Evolutionary conservation across 2,888 invertebrate species (phyloP), one percentile per base, ranked within the genome.

Genomic region (Tetropium fuscum): DNA sequence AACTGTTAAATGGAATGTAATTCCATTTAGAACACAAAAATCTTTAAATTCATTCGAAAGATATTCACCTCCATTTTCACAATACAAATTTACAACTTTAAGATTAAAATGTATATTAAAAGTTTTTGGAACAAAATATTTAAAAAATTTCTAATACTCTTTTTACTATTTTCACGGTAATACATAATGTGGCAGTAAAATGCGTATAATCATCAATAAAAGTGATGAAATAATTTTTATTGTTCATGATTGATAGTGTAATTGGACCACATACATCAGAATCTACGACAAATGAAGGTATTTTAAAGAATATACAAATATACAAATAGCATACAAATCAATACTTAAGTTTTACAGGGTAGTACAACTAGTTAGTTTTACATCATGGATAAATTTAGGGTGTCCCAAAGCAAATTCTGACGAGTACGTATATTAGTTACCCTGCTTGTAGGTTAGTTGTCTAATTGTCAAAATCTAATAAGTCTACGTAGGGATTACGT

Each of bases 1-100:
- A 56, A 81, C 75, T 53, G 80, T 80, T 49, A 78, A 74, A 73
- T 80, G 74, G 66, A 73, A 76, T 20, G 53, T 71, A 34, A 78
- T 74, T 8, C 75, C 75, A 64, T 71, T 78, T 22, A 22, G 22
- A 22, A 22, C 22, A 22, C 22, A 22, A 22, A 22, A 22, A 22
- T 27, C 27, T 27, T 27, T 27, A n/a, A 27, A 6, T 7, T 27
- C 27, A 3, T 27, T 27, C 2, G 27, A 27, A n/a, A 27, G 7
- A 27, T 27, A 27, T 27, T 2, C 27, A 6, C 27, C 27, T n/a
- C 27, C 27, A 27, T 27, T 27, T n/a, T 27, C 27, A 27, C 27
- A 27, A 7, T 27, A 27, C 7, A 27, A n/a, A 27, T 27, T 27
- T 2, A 27, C 27, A 27, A 27, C n/a, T 27, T 7, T 7, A 7